Evolutionary conservation across 2,113 vertebrate genomes (phyloP), one percentile per base, ranked within the genome.

Genomic region (Ariopsis seemanni): DNA sequence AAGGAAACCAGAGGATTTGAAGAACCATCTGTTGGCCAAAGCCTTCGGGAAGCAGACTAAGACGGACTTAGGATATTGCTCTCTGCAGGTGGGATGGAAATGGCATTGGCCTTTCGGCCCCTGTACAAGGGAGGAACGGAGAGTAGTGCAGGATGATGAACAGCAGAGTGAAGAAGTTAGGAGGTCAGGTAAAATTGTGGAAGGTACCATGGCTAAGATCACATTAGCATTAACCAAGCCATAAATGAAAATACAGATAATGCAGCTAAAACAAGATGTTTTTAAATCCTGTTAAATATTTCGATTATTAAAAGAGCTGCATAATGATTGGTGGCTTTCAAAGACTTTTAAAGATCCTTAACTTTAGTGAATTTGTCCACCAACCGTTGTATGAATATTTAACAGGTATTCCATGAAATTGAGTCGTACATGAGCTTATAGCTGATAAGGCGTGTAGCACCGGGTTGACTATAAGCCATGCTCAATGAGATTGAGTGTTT

Each of bases 21-120:
- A 90, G 92, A 95, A 94, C 95, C 95, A 95, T 96, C 95, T 96
- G 95, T 93, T 94, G 86, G 69, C 88, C 92, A 94, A 95, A 95
- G 93, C 92, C 91, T 93, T 92, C 82, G 91, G 93, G 92, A 92
- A 92, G 91, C 92, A 88, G 90, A 91, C 92, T 94, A 93, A 94
- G 94, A 95, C 94, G 93, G 94, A 94, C 94, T 93, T 91, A 91
- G 93, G 95, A 94, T 94, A 93, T 95, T 95, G 92, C 93, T 95
- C 95, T 95, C 94, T 90, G 92, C 95, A 95, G 95, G 95, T 95
- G 95, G 95, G 93, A 89, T 92, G 92, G 92, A 93, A 90, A 91
- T 85, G 92, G 86, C 83, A 78, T 89, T 80, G 92, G 91, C 90
- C 89, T 69, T 15, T 48, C 57, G 88, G 92, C 52, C 77, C 77